These are phyloP conservation scores for Lithophane ornitopus DNA, from an alignment of 2,888 invertebrate genomes.

Conservation along the genomic window DNA sequence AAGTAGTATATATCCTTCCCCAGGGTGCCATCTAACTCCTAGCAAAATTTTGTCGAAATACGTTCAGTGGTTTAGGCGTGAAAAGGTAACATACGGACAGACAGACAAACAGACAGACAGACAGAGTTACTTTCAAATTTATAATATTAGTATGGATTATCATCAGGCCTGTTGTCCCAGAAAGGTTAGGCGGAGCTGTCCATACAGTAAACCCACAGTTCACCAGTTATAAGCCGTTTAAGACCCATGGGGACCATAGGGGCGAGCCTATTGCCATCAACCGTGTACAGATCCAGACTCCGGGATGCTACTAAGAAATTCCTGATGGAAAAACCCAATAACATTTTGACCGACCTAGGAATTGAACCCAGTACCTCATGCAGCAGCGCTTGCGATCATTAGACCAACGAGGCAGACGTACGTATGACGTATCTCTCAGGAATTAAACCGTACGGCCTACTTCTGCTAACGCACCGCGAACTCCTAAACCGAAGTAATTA, in stretches of 20 bases:
- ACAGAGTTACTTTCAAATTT: too few relatives aligned
- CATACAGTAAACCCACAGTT: background rate
- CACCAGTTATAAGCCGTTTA: background rate
- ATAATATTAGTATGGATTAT: too few relatives aligned
- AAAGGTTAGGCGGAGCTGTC: background rate
- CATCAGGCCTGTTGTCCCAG: too few relatives aligned
- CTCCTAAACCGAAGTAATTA: constrained; percentile 39
- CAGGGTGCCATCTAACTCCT: too few relatives aligned
- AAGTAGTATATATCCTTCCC: too few relatives aligned
- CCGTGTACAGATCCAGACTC: background rate
- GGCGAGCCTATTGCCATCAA: background rate
- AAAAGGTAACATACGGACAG: too few relatives aligned
- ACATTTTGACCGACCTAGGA: background rate
- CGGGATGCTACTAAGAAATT: background rate
- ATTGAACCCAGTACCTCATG: background rate
- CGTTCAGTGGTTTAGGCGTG: too few relatives aligned
- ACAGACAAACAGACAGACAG: too few relatives aligned
- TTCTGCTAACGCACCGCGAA: constrained; percentile 12
- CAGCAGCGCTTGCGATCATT: background rate
- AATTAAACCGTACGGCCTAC: background rate
- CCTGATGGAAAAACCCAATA: background rate
- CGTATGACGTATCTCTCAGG: background rate
- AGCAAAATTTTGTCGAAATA: too few relatives aligned
- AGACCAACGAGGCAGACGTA: background rate
- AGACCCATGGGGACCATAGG: background rate